phyloP scores from a whole-genome alignment of 2,888 invertebrate genomes.

The Diadegma fenestrale region DNA sequence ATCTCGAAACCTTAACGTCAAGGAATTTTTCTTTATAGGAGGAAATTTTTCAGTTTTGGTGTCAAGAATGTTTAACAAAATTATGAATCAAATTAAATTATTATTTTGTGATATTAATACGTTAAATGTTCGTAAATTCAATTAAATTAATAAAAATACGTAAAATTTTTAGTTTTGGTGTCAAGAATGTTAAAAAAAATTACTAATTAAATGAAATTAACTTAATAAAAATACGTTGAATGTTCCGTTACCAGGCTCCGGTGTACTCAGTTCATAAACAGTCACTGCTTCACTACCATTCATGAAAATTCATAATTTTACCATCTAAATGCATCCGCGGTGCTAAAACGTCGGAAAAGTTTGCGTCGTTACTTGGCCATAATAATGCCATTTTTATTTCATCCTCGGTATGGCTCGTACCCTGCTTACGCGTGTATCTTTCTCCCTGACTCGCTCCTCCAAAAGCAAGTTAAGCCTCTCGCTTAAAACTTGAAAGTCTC shows the following conservation, averaged over 20 bases:
- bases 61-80: no score
- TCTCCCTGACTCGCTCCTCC: neutral
- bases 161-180: no score
- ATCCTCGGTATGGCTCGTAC: constrained; percentile 70
- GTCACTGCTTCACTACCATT: constrained; percentile 59
- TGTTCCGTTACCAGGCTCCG: neutral
- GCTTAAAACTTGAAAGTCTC: constrained; percentile 32
- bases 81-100: no score
- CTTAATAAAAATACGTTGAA: no score
- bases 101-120: no score
- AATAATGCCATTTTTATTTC: constrained; percentile 80
- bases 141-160: no score
- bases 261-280: neutral
- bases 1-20: no score
- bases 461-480: constrained; percentile 6
- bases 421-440: constrained; percentile 2
- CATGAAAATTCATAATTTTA: constrained; percentile 79
- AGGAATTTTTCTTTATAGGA: no score
- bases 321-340: constrained; percentile 80
- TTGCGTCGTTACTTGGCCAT: constrained; percentile 74
- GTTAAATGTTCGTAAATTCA: no score
- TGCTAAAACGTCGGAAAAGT: constrained; percentile 75
- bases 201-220: no score
- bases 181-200: no score
- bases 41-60: no score